Evolutionary conservation across 1,140 invertebrate genomes (phyloP).

Genomic region (Eumeta japonica): DNA sequence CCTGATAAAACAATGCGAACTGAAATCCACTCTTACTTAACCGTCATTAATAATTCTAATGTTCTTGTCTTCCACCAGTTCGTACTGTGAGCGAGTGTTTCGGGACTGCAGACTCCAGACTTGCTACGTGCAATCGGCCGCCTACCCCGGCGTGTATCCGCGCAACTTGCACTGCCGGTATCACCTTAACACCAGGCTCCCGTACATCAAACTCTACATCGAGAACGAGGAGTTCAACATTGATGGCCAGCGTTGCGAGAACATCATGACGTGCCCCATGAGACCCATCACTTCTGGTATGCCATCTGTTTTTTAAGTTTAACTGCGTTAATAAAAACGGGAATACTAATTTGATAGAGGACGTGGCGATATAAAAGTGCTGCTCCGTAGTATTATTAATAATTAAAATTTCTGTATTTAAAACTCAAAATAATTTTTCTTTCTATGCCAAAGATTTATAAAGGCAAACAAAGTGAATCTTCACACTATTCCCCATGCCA

Average conservation of each 20-base stretch:
- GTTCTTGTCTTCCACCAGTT: slow-evolving; percentile 63
- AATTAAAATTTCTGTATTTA: background rate
- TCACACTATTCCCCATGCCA: no score
- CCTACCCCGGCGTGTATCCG: slow-evolving; percentile 89
- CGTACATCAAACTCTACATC: slow-evolving; percentile 88
- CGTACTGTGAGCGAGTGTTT: slow-evolving; percentile 84
- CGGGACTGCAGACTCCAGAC: slow-evolving; percentile 83
- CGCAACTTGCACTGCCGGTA: slow-evolving; percentile 87
- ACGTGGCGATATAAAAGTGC: background rate
- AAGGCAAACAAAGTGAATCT: no score
- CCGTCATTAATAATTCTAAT: no score
- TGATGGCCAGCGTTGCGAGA: slow-evolving; percentile 89
- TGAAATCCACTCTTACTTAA: no score
- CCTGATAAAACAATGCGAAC: no score
- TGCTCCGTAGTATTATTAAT: background rate
- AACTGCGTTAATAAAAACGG: background rate
- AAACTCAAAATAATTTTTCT: background rate
- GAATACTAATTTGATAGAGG: background rate
- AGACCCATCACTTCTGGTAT: slow-evolving; percentile 78
- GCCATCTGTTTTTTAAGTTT: background rate
- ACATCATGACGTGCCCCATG: slow-evolving; percentile 93
- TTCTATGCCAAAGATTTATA: no score
- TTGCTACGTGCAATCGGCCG: slow-evolving; percentile 89
- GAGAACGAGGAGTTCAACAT: slow-evolving; percentile 93
- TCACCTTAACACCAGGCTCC: slow-evolving; percentile 79